Evolutionary conservation across 2,113 vertebrate genomes (phyloP), one percentile per base, ranked within the genome.

Genomic region (Fulmarus glacialis): DNA sequence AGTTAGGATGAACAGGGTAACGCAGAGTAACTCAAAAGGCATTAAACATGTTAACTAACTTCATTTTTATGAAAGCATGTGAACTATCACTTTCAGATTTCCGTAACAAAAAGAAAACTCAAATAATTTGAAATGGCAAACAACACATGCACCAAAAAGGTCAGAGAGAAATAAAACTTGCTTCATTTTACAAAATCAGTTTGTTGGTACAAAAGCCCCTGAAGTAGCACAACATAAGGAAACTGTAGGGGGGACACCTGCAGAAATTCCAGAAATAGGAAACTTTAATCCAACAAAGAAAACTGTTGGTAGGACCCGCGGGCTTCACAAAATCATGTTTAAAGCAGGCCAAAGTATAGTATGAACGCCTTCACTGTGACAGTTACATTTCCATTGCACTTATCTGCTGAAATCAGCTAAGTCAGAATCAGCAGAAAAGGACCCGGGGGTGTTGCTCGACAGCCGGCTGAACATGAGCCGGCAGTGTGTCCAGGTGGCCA

Each of bases 341-440:
- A 42, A 42, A 68, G 52, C 20, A 67, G 19, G 17, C 8, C 26
- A 19, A 73, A 52, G 3, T 34, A 27, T 4, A 32, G 3, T 48
- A 50, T 20, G 21, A 80, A 40, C 3, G 3, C 8, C 24, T 72
- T 71, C 9, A 15, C 8, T 21, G 7, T 11, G 18, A 53, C 8
- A 63, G 10, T 40, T 40, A 60, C 17, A 15, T 79, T 88, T 74
- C 40, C 15, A 20, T 47, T 68, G 40, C 4, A 11, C 12, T 78
- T 82, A 38, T 12, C 48, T 58, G 22, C 36, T 73, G 34, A 56
- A 64, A 66, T 60, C 34, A 66, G 15, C 17, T 34, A 47, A 26
- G 15, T 18, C 0, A 0, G 38, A 63, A 82, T 32, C 8, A 48
- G 16, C 0, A 0, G 38, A 53, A 68, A 68, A 55, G 9, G 11